Percentiles rank a stretch among this genome's conserved stretches.
phyloP scores from a whole-genome alignment of 2,888 invertebrate species.

The Folsomia candida region DNA sequence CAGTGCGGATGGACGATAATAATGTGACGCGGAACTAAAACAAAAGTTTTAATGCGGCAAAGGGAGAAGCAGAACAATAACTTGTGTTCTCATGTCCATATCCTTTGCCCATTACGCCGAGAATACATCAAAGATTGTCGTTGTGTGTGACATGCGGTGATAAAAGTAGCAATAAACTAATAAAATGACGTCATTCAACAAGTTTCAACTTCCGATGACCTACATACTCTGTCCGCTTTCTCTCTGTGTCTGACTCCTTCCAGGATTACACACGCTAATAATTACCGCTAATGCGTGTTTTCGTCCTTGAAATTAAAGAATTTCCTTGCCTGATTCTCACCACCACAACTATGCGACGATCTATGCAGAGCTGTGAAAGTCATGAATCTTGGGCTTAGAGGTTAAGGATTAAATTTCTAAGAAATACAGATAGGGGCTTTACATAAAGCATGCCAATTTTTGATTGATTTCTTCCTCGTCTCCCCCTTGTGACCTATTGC shows the following conservation, averaged over 20 bases:
- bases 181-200: not conserved
- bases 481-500: no score
- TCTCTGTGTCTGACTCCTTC: not conserved
- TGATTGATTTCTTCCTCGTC: no score
- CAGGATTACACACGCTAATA: not conserved
- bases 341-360: no score
- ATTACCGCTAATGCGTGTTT: conserved; percentile 2
- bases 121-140: not conserved
- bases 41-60: not conserved
- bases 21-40: not conserved
- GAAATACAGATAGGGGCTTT: no score
- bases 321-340: not conserved
- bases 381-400: no score
- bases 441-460: no score
- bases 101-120: not conserved
- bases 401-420: no score
- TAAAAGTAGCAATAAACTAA: not conserved
- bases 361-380: no score
- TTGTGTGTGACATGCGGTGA: not conserved
- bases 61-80: not conserved
- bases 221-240: not conserved
- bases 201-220: conserved; percentile 3
- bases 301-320: not conserved
- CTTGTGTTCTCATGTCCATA: no score
- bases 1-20: no score